phyloP scores from a whole-genome alignment of 2,888 invertebrate genomes.

The Tetropium fuscum region DNA sequence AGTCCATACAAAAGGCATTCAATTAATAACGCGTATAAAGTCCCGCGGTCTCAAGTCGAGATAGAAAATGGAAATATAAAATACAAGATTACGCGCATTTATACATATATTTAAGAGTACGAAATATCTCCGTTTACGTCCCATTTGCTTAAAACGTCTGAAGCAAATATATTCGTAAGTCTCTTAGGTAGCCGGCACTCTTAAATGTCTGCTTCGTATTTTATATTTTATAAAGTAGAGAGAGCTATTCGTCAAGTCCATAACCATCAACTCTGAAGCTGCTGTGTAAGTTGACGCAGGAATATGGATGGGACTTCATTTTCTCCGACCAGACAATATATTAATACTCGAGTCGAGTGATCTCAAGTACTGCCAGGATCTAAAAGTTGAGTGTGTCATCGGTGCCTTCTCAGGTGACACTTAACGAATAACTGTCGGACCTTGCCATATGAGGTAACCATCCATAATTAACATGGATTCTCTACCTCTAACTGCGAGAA shows the following conservation, averaged over 20 bases:
- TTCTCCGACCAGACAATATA: constrained; percentile 5
- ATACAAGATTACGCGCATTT: too few relatives aligned
- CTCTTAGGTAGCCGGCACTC: neutral
- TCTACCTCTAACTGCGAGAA: too few relatives aligned
- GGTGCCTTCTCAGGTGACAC: too few relatives aligned
- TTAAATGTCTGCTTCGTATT: neutral
- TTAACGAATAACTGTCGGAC: too few relatives aligned
- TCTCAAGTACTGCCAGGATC: neutral
- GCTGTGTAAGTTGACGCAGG: neutral
- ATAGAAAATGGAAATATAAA: too few relatives aligned
- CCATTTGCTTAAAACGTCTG: neutral
- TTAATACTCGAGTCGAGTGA: constrained; percentile 11
- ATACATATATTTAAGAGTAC: too few relatives aligned
- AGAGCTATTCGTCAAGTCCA: constrained; percentile 10
- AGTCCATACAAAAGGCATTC: too few relatives aligned
- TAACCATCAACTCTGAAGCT: neutral
- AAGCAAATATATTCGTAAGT: neutral
- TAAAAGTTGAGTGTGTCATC: too few relatives aligned
- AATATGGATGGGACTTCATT: constrained; percentile 8
- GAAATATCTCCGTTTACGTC: neutral
- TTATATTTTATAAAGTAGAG: constrained; percentile 12
- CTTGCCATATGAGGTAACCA: too few relatives aligned
- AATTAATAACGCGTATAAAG: too few relatives aligned
- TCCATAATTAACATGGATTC: too few relatives aligned
- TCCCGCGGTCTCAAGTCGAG: too few relatives aligned